Evolutionary conservation across 2,888 invertebrate genomes (phyloP), one percentile per base, ranked within the genome.

Genomic region (Sphaerolaimus hirsutus): DNA sequence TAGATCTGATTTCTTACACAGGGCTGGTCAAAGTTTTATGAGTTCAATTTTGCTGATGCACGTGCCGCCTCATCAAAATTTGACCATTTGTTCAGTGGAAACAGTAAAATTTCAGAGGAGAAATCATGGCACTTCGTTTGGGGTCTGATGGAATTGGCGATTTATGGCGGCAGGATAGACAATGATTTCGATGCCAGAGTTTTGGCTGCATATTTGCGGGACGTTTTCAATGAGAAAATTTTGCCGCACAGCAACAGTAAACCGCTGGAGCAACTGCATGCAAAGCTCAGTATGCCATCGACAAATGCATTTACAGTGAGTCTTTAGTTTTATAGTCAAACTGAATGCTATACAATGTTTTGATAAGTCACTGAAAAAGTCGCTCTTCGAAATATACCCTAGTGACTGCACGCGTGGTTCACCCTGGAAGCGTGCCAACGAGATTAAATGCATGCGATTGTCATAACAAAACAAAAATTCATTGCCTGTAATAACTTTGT

Each of bases 11-110:
- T n/a, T n/a, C 29, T n/a, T 19, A 49, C 50, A 44, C 53, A 83
- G 71, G 80, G 83, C 0, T 86, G 84, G 84, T 78, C 78, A 1
- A 80, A 78, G 60, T 75, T 75, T 61, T 86, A 87, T 65, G 83
- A 86, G 60, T 86, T 86, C 66, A 78, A 77, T 45, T 76, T 78
- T 55, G 73, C 78, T 0, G 86, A 86, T 64, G 68, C 83, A 1
- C 71, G 75, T 44, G 78, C 80, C 3, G 79, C 78, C 1, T 70
- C 76, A 36, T 75, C 76, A 50, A 68, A 78, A 38, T 70, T 74
- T 45, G 71, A 73, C 52, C 63, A 68, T 45, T 56, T 72, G 21
- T 69, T 68, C 17, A 24, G 29, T 14, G 7, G 29, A 10, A 29
- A 5, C 29, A n/a, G n/a, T n/a, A n/a, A n/a, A n/a, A n/a, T n/a